Base-by-base conservation (phyloP, 2,113 vertebrate genomes). In the Toxotes chatareus region DNA sequence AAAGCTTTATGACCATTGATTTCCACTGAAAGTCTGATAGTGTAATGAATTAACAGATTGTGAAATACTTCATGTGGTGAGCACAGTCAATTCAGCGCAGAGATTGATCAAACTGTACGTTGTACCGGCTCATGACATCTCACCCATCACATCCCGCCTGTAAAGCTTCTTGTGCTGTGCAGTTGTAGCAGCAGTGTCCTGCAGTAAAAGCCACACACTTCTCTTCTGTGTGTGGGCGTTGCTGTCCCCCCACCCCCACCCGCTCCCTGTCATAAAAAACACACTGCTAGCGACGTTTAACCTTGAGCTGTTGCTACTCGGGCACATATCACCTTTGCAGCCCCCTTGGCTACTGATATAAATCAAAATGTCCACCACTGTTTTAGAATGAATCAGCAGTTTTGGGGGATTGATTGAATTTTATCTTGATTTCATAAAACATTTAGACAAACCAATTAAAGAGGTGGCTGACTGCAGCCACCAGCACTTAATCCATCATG, bases 371-470 rank as follows among this genome's bases (percentile, higher is more conserved):
- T 90, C 92, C 31, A 47, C 70, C 2, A 23, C n/a, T 4, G 67
- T 81, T 93, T 91, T 84, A 76, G 86, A 82, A 85, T 87, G 87
- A 95, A 76, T 94, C 92, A 92, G 93, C 92, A 91, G 73, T 93
- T 95, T 91, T 78, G 31, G 51, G 83, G 89, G 59, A 53, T 85
- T 94, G 88, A 94, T 93, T 93, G 87, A 89, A 93, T 95, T 95
- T 94, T 89, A 88, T 93, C 88, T 90, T 73, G 73, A 89, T 93
- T 94, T 91, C 93, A 95, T 94, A 94, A 95, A 95, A 94, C 82
- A 93, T 94, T 95, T 93, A 93, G 86, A 92, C 93, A 95, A 89
- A 95, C 84, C 92, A 94, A 93, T 93, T 94, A 95, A 95, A 89
- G 74, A 88, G 90, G 91, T 76, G 88, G 84, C 89, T 79, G 82